Evolutionary conservation across 1,140 invertebrate genomes (phyloP), one percentile per base, ranked within the genome.

Genomic region (Dendroctonus ponderosae): DNA sequence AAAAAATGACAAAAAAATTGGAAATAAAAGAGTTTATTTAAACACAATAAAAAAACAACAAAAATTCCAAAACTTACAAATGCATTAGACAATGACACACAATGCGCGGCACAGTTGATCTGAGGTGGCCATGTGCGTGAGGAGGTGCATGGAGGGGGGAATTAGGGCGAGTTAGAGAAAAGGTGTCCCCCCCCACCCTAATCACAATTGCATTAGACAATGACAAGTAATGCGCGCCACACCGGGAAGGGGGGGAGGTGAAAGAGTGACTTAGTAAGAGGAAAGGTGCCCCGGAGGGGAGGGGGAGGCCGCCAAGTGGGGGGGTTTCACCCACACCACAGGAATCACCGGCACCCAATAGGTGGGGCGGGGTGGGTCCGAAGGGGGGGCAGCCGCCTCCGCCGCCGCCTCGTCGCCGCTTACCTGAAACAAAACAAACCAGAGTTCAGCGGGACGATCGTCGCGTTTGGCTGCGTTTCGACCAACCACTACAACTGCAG

Each of bases 301-400:
- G 4, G 2, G 43, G 43, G 43, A 46, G 12, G 2, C 8, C 4
- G 8, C 51, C 44, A 58, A 60, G 39, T 68, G 44, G 49, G 59
- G 66, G 15, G 60, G 57, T 63, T 60, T 68, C 63, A 68, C 66
- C 66, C 59, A 68, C 57, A 68, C 46, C 50, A 68, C 66, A 39
- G 66, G 66, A 62, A 68, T 68, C 5, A 68, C 53, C 5, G 66
- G 66, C 40, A 68, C 66, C 60, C 52, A 68, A 53, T 63, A 68
- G 8, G 56, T 68, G 49, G 59, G 61, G 40, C 66, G 49, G n/a
- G 43, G 1, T 14, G 26, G 52, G 57, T 37, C 44, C 49, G 12
- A 26, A 14, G 43, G 8, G 9, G 43, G 14, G 38, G 11, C 46
- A 37, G 8, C 9, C 14, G 48, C 11, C 43, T 62, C 60, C 8